These are phyloP conservation scores for Galago senegalensis DNA, from an alignment of 2,797 vertebrate species.

Conservation along the genomic window DNA sequence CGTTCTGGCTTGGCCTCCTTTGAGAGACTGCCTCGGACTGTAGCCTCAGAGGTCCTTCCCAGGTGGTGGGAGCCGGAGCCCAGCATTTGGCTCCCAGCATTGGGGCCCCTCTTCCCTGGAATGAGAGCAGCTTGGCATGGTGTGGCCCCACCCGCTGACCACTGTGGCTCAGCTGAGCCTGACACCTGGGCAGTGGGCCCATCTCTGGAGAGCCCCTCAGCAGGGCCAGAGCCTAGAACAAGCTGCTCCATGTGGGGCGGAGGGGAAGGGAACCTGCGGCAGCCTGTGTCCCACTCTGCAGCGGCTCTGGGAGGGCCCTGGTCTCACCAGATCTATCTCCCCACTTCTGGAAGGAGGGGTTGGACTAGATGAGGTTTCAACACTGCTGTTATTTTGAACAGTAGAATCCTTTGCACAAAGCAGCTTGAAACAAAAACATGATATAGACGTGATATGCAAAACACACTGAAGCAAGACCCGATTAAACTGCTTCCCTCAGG, in stretches of 20 bases:
- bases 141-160: neutral
- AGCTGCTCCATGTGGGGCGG: neutral
- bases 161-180: neutral
- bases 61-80: neutral
- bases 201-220: neutral
- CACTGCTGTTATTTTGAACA: neutral
- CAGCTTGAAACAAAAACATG: neutral
- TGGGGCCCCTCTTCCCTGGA: neutral
- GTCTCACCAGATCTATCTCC: neutral
- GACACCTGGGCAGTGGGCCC: neutral
- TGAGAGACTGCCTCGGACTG: neutral
- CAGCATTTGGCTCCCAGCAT: neutral
- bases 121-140: neutral
- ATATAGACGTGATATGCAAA: neutral
- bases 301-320: neutral
- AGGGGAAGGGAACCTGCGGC: neutral
- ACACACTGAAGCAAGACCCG: neutral
- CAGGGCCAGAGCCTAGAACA: neutral
- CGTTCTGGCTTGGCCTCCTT: neutral
- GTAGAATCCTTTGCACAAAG: conserved; percentile 34
- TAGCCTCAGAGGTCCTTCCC: neutral
- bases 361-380: neutral
- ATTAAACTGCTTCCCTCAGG: neutral
- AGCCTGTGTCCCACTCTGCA: neutral
- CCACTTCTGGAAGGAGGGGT: neutral